Evolutionary conservation across 2,113 vertebrate species (phyloP), one percentile per base, ranked within the genome.

Genomic region (Numenius arquata): DNA sequence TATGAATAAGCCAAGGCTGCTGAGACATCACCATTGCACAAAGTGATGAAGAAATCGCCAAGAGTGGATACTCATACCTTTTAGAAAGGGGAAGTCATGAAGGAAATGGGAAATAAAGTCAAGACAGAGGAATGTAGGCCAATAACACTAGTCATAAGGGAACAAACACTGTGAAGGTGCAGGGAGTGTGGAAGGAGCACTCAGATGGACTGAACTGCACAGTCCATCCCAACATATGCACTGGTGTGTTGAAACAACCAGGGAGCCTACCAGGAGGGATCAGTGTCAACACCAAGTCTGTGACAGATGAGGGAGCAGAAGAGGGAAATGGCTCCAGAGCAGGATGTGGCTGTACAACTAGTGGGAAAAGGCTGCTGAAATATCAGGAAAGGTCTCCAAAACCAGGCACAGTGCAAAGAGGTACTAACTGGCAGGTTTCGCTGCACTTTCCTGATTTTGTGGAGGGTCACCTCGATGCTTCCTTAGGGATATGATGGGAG

Each of bases 11-110:
- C 25, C 70, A 87, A 15, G 34, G 65, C 65, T 80, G 18, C 81
- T 92, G 89, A 85, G 80, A 65, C 76, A 85, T 81, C 41, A 41
- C 30, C 25, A 61, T 82, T 96, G 77, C 91, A 93, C 40, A 93
- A 87, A 89, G 43, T 17, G 30, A 84, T 93, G 84, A 92, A 89
- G 94, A 96, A 89, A 96, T 89, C 65, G 17, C 56, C 70, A 53
- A 23, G 16, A 79, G 66, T 3, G 18, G 34, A 45, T 40, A 65
- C 36, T 85, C 48, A 30, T 5, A 43, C 19, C 26, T 65, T 92
- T 72, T 53, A 86, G 56, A 72, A 89, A 91, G 70, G 21, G 77
- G 91, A 95, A 95, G 43, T 36, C 43, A 26, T 22, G 40, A 82
- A 94, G 71, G 85, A 94, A 87, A 81, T 61, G 48, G 89, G 74